These are phyloP conservation scores for Enteromius afrohamiltoni DNA, from an alignment of 2,797 vertebrate species.

Conservation along the genomic window DNA sequence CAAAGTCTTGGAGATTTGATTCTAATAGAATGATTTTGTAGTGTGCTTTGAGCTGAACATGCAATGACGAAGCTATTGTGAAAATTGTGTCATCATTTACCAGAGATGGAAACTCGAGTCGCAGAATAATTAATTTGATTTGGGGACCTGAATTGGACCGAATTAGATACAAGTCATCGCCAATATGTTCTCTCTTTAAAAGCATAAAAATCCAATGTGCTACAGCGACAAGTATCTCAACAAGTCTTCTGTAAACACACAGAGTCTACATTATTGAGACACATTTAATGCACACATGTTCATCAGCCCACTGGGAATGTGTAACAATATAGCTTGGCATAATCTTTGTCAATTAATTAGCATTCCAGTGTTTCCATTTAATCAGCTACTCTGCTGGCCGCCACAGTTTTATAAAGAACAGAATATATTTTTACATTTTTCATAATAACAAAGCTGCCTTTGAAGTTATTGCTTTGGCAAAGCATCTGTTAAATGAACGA, in stretches of 20 bases:
- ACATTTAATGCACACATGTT: neutral
- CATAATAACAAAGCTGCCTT: neutral
- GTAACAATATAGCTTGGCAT: neutral
- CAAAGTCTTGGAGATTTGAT: constrained; percentile 4
- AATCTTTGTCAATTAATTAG: neutral
- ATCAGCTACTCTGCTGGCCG: neutral
- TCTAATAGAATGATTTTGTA: neutral
- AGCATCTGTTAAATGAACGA: neutral
- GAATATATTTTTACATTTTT: neutral
- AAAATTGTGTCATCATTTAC: neutral
- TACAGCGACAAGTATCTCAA: neutral
- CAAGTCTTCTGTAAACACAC: neutral
- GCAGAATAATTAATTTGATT: neutral
- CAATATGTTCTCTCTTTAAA: neutral
- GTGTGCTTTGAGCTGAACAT: neutral
- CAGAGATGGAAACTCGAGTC: neutral
- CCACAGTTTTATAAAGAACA: neutral
- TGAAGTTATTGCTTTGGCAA: neutral
- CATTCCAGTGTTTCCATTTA: neutral
- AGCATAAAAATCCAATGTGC: neutral
- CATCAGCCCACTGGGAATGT: neutral
- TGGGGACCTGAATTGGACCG: neutral
- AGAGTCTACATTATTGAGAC: neutral
- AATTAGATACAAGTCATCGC: neutral
- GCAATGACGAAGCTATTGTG: neutral